Evolutionary conservation across 2,888 invertebrate genomes (phyloP).

Genomic region (Cordylochernes scorpioides): DNA sequence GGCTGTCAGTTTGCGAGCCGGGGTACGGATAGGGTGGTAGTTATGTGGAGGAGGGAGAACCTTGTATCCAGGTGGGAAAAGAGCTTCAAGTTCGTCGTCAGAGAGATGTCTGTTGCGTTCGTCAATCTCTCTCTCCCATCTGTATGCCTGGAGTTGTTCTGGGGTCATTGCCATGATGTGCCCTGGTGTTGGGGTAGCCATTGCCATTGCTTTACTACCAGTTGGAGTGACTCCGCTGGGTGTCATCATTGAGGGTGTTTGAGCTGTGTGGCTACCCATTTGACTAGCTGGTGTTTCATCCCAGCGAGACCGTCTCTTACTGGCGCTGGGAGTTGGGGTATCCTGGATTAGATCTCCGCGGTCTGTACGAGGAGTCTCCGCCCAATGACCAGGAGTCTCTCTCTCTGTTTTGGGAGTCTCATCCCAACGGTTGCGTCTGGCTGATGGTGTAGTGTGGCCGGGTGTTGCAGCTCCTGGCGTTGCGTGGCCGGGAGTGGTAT

Average conservation of each 20-base stretch:
- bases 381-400: constrained; percentile 96
- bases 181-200: constrained; percentile 88
- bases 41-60: constrained; percentile 79
- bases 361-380: constrained; percentile 90
- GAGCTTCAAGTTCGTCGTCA: constrained; percentile 85
- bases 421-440: constrained; percentile 88
- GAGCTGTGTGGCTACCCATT: constrained; percentile 24
- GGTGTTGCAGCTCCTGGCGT: constrained; percentile 61
- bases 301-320: constrained; percentile 88
- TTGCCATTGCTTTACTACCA: constrained; percentile 83
- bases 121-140: constrained; percentile 96
- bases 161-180: constrained; percentile 95
- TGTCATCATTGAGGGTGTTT: constrained; percentile 15
- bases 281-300: constrained; percentile 70
- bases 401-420: constrained; percentile 94
- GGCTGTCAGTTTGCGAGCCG: constrained; percentile 83
- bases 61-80: constrained; percentile 97
- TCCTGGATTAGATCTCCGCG: constrained; percentile 49
- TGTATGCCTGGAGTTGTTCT: constrained; percentile 86
- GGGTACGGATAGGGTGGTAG: constrained; percentile 86
- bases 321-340: constrained; percentile 75
- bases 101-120: constrained; percentile 83
- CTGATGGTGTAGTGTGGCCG: constrained; percentile 36
- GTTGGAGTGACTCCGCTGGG: constrained; percentile 62
- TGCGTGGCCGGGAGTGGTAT: constrained; percentile 78